These are phyloP conservation scores for Tokudaia tokunoshimensis DNA, from an alignment of 2,797 vertebrate species.

Conservation along the genomic window DNA sequence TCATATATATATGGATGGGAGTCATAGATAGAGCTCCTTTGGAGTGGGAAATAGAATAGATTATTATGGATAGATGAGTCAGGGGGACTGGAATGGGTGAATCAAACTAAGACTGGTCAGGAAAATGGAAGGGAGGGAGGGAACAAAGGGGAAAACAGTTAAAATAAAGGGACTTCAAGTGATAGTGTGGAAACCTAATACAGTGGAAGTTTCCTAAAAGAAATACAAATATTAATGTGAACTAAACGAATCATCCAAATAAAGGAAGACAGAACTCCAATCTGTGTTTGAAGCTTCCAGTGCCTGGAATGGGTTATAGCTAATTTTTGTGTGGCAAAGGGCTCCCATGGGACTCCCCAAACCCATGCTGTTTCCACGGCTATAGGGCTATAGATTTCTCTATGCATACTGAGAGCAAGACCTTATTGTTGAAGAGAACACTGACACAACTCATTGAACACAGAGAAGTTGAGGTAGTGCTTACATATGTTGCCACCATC, in stretches of 20 bases:
- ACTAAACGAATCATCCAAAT: neutral
- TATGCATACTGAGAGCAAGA: neutral
- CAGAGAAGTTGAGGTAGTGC: neutral
- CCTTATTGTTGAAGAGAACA: no score
- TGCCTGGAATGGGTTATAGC: neutral
- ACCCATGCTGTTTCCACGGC: no score
- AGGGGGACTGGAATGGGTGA: neutral
- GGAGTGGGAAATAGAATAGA: neutral
- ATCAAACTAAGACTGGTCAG: neutral
- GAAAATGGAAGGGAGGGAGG: fast-evolving
- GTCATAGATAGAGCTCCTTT: neutral
- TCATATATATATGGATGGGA: neutral
- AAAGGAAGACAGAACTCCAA: neutral
- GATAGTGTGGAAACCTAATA: neutral
- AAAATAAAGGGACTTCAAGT: neutral
- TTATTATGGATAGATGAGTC: neutral
- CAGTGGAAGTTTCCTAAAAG: neutral
- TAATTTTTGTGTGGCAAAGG: neutral
- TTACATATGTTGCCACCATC: neutral
- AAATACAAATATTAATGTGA: neutral
- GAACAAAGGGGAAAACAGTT: no score
- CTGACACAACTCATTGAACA: neutral
- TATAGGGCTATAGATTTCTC: neutral
- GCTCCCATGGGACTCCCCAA: neutral
- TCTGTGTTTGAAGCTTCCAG: neutral